Base-by-base conservation (phyloP, 2,797 vertebrate genomes). In the Fistularia commersonii region DNA sequence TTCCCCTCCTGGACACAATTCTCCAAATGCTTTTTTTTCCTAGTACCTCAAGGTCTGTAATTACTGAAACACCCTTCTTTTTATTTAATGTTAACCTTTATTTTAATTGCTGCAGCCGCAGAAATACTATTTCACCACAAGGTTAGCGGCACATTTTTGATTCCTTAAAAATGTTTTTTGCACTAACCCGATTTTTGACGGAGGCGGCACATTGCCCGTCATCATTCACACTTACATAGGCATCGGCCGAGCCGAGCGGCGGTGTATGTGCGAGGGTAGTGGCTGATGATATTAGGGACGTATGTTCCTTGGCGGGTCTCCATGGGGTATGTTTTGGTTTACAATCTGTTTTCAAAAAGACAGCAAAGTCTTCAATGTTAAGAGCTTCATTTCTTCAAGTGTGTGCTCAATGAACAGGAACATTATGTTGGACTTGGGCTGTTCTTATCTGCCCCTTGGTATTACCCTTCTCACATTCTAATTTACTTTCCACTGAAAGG, bases 371-470 rank as follows among this genome's bases (percentile, higher is more conserved):
- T 71, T 65, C 62, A 74, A 74, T 46, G 63, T 69, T 56, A 35
- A 54, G 55, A 51, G 51, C 60, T 57, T 48, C 63, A 74, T 80
- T 77, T 79, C 70, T 76, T 61, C 46, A 61, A 81, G 72, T 75
- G 75, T 85, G 74, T 76, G 85, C 74, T 83, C 86, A 87, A 65
- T 85, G 84, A 89, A 76, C 83, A 80, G 82, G 86, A 90, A 91
- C 84, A 86, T 83, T 85, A 74, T 79, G 82, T 87, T 87, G 84
- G 81, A 87, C 81, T 88, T 81, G 23, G 69, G 79, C 80, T 86
- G 81, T 82, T 89, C 86, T 87, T 85, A 79, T 88, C 85, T 80
- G 67, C 71, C 80, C 74, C 76, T 81, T 75, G 84, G 84, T 85
- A 62, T 70, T 76, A 69, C 74, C 74, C 67, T 54, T 77, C 81